These are phyloP conservation scores for Sarotherodon lohbergeri DNA, from an alignment of 2,113 vertebrate species.

Conservation along the genomic window DNA sequence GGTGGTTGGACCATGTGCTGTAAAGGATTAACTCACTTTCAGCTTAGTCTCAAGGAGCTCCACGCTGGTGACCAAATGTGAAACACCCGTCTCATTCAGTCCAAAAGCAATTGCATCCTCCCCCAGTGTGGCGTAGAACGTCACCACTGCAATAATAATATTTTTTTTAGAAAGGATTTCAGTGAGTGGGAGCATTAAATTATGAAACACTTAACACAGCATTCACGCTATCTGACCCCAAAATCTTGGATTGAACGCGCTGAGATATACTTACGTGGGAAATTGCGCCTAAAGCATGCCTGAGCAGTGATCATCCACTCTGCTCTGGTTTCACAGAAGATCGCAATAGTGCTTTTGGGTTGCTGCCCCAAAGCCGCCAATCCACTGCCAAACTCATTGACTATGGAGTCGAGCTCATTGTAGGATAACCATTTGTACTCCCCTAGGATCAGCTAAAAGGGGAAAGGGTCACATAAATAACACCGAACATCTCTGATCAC, in stretches of 20 bases:
- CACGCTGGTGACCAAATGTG: slow-evolving; percentile 86
- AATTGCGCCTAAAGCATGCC: slow-evolving; percentile 91
- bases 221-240: not conserved
- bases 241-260: not conserved
- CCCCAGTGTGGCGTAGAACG: slow-evolving; percentile 92
- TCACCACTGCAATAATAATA: slow-evolving; percentile 79
- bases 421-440: slow-evolving; percentile 89
- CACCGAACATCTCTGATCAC: not conserved
- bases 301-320: slow-evolving; percentile 96
- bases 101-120: slow-evolving; percentile 89
- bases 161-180: not conserved
- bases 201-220: not conserved
- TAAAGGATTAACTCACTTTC: slow-evolving; percentile 75
- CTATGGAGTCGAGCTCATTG: slow-evolving; percentile 74
- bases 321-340: slow-evolving; percentile 94
- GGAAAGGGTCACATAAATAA: not conserved
- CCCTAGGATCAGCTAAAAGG: slow-evolving; percentile 85
- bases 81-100: slow-evolving; percentile 88
- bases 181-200: not conserved
- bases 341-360: slow-evolving; percentile 83
- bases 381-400: slow-evolving; percentile 80
- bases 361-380: slow-evolving; percentile 82
- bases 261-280: slow-evolving; percentile 79
- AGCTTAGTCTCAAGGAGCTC: slow-evolving; percentile 90
- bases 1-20: not conserved